Base-by-base conservation (phyloP, 2,113 vertebrate genomes). In the Eretmochelys imbricata region DNA sequence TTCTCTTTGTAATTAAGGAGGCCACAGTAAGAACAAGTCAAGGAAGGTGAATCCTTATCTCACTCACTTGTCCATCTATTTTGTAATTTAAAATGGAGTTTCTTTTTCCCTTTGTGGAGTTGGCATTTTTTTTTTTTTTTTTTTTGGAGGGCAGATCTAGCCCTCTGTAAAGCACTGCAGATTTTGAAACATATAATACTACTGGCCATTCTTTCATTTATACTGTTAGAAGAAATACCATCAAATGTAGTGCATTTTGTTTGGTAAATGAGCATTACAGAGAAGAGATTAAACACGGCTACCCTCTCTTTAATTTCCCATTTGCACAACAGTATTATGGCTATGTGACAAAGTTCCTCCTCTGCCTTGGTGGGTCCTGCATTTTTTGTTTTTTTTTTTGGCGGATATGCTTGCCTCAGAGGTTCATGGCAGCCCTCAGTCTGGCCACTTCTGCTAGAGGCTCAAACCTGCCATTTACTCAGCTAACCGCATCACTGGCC, bases 41-140 rank as follows among this genome's bases (percentile, higher is more conserved):
- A 42, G 25, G 24, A 91, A 80, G 25, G 1, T 75, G 25, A 24
- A 6, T 35, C 24, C 82, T 49, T 0, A 0, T 51, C n/a, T 59
- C 82, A 53, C 69, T 84, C 31, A 50, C 48, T 50, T 51, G 55
- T 38, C n/a, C 12, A 25, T 51, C 81, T 4, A 80, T 5, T 78
- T 17, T 48, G 48, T 1, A 55, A 59, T 81, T 25, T 82, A 91
- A 93, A 87, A 1, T 2, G 29, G 46, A 88, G 42, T 24, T 27
- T 31, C 9, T 17, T 57, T 82, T n/a, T 17, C 35, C 6, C 84
- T 85, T 54, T 35, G 12, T 2, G 53, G 38, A 6, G 78, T 88
- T 88, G 59, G 10, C 20, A 31, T 59, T 29, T 59, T 59, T 29
- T 24, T 57, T 57, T 57, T 20, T 20, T 29, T 31, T 65, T 17